Evolutionary conservation across 2,888 invertebrate genomes (phyloP).

Genomic region (Seira ritae): DNA sequence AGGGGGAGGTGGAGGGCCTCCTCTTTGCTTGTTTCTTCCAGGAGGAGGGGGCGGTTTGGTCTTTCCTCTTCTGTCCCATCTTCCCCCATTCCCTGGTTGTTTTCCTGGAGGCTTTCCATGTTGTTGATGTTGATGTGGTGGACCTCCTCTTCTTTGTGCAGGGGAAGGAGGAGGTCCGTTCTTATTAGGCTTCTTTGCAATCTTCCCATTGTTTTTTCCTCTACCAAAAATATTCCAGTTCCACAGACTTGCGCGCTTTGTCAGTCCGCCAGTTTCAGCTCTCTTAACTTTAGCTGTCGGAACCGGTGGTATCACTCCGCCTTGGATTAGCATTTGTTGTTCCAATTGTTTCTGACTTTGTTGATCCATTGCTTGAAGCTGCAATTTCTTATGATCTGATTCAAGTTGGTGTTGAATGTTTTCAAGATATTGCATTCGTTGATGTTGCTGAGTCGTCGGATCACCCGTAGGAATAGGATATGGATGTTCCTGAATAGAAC

Average conservation of each 20-base stretch:
- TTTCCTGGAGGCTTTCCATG: neutral
- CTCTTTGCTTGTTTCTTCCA: constrained; percentile 14
- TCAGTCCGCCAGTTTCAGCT: constrained; percentile 49
- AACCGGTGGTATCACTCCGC: constrained; percentile 18
- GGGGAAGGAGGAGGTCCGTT: neutral
- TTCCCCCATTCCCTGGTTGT: too few species aligned
- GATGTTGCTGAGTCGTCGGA: constrained; percentile 40
- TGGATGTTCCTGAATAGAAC: constrained; percentile 40
- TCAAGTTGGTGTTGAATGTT: constrained; percentile 53
- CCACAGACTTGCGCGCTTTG: constrained; percentile 65
- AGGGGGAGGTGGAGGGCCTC: constrained; percentile 22
- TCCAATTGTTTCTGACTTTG: constrained; percentile 38
- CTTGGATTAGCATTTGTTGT: constrained; percentile 51
- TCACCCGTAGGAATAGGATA: constrained; percentile 26
- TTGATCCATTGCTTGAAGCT: constrained; percentile 25
- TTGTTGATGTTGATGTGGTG: constrained; percentile 15
- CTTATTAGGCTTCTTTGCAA: constrained; percentile 42
- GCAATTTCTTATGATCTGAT: constrained; percentile 17
- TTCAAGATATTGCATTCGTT: constrained; percentile 41
- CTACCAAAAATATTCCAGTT: constrained; percentile 57
- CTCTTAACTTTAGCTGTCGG: constrained; percentile 42
- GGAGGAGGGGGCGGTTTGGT: constrained; percentile 30
- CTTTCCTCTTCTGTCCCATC: constrained; percentile 14
- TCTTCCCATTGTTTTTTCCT: constrained; percentile 77
- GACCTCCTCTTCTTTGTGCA: constrained; percentile 13